Evolutionary conservation across 2,113 vertebrate species (phyloP), one percentile per base, ranked within the genome.

Genomic region (Nyctereutes procyonoides): DNA sequence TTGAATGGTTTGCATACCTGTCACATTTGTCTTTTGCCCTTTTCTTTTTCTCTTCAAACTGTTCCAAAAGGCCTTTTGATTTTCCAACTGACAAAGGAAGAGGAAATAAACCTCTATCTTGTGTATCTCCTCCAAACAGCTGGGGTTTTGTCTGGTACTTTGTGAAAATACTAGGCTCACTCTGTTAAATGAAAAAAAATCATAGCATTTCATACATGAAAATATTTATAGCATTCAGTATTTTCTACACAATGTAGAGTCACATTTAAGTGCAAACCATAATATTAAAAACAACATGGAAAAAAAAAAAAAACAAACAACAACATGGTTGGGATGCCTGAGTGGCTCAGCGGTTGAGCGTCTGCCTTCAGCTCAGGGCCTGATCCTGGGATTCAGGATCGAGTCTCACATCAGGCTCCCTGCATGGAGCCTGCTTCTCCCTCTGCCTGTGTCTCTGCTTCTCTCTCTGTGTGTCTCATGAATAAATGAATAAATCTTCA

Each of bases 101-200:
- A 97, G 96, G 92, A 96, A 98, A 91, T 2, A 92, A 95, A 22
- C 32, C 65, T 98, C 98, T 99, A 96, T 99, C 99, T 83, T 98
- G 99, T 51, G 96, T 67, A 56, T 99, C 99, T 71, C 98, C 98
- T 96, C 98, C 99, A 98, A 99, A 99, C 67, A 99, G 98, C 82
- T 99, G 99, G 56, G 99, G 99, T 97, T 99, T 99, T 92, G 98
- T 98, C 89, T 99, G 99, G 98, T 99, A 99, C 98, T 98, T 99
- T 97, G 97, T 98, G 58, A 98, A 99, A 98, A 99, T 97, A 96
- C 98, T 99, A 97, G 98, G 98, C 93, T 99, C 99, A 63, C 97
- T 99, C 98, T 99, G 98, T 99, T 99, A 96, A 95, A 96, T 84
- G 89, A 95, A 97, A 95, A 96, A 93, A 84, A 43, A 90, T 94